A percentile compares a stretch with the other conserved stretches of the same genome.
Evolutionary conservation across 2,888 invertebrate genomes (phyloP).

Genomic region (Pristionchus entomophagus): DNA sequence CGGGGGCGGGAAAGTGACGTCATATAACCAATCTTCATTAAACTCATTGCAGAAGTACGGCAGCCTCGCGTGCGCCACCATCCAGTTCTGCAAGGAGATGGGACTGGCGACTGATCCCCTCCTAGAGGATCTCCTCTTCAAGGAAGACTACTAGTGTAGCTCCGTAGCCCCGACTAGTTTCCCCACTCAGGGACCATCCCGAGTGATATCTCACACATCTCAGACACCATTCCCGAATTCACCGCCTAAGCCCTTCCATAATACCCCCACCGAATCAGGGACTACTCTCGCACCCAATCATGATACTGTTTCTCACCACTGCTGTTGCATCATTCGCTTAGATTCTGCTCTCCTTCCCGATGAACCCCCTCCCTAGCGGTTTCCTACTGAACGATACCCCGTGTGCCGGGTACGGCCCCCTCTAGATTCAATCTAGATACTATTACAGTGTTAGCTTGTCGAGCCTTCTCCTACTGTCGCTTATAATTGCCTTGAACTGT

Average conservation of each 20-base stretch:
- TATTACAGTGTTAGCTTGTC: background rate
- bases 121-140: conserved; percentile 57
- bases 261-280: conserved; percentile 32
- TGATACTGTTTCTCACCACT: too few relatives aligned
- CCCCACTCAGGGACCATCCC: conserved; percentile 7
- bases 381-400: conserved; percentile 33
- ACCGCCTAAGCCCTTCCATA: background rate
- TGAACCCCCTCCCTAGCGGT: background rate
- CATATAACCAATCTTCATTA: background rate
- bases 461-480: background rate
- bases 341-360: background rate
- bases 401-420: background rate
- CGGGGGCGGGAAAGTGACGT: background rate
- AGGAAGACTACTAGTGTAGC: conserved; percentile 49
- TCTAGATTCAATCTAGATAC: background rate
- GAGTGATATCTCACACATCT: conserved; percentile 37
- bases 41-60: conserved; percentile 35
- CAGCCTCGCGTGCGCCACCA: conserved; percentile 16
- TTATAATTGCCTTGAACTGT: background rate
- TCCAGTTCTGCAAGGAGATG: conserved; percentile 60
- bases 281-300: background rate
- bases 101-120: conserved; percentile 52
- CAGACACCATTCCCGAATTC: conserved; percentile 20
- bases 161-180: background rate
- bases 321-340: background rate